phyloP scores from a whole-genome alignment of 2,113 vertebrate genomes.

The Notarius quadriscutis region DNA sequence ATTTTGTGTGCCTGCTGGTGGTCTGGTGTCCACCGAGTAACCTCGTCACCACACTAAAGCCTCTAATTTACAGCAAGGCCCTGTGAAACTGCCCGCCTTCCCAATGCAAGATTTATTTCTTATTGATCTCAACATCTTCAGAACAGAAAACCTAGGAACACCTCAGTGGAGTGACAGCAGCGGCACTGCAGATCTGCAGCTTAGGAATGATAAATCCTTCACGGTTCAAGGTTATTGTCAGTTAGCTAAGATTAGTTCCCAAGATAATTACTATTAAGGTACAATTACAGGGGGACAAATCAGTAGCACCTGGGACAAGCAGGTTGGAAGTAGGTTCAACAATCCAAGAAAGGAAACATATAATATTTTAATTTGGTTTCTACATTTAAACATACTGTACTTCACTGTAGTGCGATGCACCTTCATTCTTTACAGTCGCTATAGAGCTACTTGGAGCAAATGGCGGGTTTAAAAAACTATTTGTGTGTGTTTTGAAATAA shows the following conservation, averaged over 20 bases:
- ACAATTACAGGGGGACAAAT: neutral
- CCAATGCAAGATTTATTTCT: constrained; percentile 44
- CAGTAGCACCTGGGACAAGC: neutral
- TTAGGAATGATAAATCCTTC: neutral
- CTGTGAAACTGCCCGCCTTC: constrained; percentile 25
- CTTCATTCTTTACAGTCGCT: too few species aligned
- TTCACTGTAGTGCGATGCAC: neutral
- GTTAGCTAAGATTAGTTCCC: neutral
- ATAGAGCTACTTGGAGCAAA: too few species aligned
- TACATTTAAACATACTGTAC: neutral
- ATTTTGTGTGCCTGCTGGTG: constrained; percentile 13
- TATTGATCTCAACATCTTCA: constrained; percentile 29
- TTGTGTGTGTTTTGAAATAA: too few species aligned
- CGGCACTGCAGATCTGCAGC: neutral
- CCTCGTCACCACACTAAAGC: constrained; percentile 21
- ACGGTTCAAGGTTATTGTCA: neutral
- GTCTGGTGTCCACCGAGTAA: constrained; percentile 39
- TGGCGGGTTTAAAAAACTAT: too few species aligned
- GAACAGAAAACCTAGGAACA: neutral
- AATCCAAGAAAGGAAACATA: neutral
- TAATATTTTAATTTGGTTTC: neutral
- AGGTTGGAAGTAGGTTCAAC: neutral
- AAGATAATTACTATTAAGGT: neutral
- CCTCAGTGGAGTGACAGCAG: constrained; percentile 24
- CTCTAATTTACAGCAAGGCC: constrained; percentile 42